Conservation (phyloP, 30 jellyfish, hydroid and myxozoan genomes). For the Phacellophora camtschatica region DNA sequence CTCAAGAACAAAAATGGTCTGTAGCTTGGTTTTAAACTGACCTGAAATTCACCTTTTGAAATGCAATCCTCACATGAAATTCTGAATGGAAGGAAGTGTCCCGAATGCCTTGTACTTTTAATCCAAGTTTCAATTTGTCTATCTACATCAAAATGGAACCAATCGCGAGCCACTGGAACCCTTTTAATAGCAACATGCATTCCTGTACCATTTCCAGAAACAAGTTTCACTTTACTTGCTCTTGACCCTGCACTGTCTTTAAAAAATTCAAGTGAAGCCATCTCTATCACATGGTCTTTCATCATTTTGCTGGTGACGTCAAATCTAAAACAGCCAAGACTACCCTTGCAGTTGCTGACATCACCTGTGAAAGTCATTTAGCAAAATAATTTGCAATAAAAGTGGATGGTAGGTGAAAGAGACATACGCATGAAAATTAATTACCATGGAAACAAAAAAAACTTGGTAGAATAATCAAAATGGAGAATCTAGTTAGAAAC, state of each 20-base stretch:
- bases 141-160: conserved; percentile 51
- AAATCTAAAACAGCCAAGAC: conserved; percentile 45
- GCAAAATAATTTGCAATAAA: neutral
- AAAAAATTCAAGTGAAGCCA: conserved; percentile 51
- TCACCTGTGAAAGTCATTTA: conserved; percentile 23
- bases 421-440: neutral
- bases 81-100: neutral
- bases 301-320: conserved; percentile 28
- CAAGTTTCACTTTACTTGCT: conserved; percentile 39
- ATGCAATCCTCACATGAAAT: conserved; percentile 46
- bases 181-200: neutral
- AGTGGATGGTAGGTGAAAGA: neutral
- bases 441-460: too few relatives aligned
- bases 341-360: neutral
- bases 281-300: conserved; percentile 31
- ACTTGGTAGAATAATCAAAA: too few relatives aligned
- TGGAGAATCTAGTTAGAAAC: too few relatives aligned
- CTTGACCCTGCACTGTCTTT: neutral
- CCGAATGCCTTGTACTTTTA: neutral
- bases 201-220: neutral
- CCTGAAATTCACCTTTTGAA: neutral
- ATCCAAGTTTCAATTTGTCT: conserved; percentile 27
- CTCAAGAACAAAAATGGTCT: conserved; percentile 65
- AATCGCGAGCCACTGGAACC: conserved; percentile 30
- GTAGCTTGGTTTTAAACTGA: conserved; percentile 55